A percentile compares a stretch with the other conserved stretches of the same genome.
Evolutionary conservation across 1,140 invertebrate genomes (phyloP).

Genomic region (Rhyacophila brunnea): DNA sequence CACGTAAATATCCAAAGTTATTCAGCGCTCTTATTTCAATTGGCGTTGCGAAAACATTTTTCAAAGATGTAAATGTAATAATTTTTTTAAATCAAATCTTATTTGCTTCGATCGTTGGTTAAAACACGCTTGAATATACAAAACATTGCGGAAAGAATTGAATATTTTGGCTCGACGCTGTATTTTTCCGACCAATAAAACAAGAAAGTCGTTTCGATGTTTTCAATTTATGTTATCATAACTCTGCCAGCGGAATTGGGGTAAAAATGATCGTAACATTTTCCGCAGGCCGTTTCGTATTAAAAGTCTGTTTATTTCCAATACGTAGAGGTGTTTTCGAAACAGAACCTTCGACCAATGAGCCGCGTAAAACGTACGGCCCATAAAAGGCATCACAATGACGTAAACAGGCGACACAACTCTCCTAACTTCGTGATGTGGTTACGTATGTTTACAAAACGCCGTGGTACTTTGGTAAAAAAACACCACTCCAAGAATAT

Average conservation of each 20-base stretch:
- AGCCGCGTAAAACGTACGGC: constrained; percentile 28
- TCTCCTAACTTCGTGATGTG: background rate
- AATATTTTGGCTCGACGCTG: too few species aligned
- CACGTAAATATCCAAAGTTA: too few species aligned
- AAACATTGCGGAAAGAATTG: too few species aligned
- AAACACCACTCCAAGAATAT: too few species aligned
- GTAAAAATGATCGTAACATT: constrained; percentile 26
- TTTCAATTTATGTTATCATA: constrained; percentile 31
- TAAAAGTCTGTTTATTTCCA: constrained; percentile 33
- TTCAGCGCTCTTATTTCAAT: too few species aligned
- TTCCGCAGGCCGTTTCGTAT: constrained; percentile 12
- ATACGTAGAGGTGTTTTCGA: constrained; percentile 24
- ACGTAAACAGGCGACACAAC: constrained; percentile 23
- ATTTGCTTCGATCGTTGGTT: background rate
- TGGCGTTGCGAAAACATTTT: too few species aligned
- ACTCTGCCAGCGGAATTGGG: constrained; percentile 22
- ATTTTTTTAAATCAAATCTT: too few species aligned
- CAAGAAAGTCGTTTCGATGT: constrained; percentile 21
- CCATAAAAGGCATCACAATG: constrained; percentile 30
- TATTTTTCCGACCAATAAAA: constrained; percentile 1
- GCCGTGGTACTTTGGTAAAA: too few species aligned
- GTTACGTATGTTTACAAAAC: background rate
- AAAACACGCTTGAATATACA: background rate
- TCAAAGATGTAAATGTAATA: too few species aligned
- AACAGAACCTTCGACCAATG: constrained; percentile 26